Percentiles rank a stretch among this genome's conserved stretches.
Evolutionary conservation across 1,140 invertebrate genomes (phyloP).

Genomic region (Papilio xuthus): DNA sequence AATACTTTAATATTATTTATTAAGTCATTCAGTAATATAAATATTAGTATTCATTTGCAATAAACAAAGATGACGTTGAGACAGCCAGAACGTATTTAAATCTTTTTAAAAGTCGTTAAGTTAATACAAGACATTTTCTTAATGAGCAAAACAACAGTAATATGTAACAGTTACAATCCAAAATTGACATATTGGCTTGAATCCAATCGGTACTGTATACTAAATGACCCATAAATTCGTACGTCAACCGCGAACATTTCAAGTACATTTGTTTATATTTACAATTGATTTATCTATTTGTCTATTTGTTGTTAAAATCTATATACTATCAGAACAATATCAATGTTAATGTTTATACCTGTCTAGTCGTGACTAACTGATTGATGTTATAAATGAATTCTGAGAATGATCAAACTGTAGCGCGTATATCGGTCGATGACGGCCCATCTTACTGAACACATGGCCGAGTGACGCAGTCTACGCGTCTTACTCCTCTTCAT

Average conservation of each 20-base stretch:
- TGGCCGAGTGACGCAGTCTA: slow-evolving; percentile 45
- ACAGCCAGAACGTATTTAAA: neutral
- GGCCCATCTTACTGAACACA: slow-evolving; percentile 45
- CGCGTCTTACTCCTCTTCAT: slow-evolving; percentile 21
- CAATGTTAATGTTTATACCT: slow-evolving; percentile 19
- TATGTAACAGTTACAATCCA: slow-evolving; percentile 23
- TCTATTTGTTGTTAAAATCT: slow-evolving; percentile 1
- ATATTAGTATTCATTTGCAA: neutral
- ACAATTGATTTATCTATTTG: slow-evolving; percentile 1
- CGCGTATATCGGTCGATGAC: slow-evolving; percentile 43
- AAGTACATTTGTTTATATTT: slow-evolving; percentile 6
- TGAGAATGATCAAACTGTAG: neutral
- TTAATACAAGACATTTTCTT: neutral
- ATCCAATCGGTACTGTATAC: slow-evolving; percentile 46
- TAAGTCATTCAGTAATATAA: no score
- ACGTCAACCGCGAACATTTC: neutral
- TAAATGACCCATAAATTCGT: slow-evolving; percentile 46
- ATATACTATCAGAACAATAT: slow-evolving; percentile 31
- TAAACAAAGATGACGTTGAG: neutral
- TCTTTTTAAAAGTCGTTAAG: neutral
- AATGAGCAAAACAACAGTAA: neutral
- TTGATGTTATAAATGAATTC: slow-evolving; percentile 8
- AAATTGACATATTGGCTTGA: slow-evolving; percentile 44
- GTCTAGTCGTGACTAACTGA: neutral
- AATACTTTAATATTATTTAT: no score